Conservation (phyloP, 2,797 vertebrate genomes). For the Zenarchopterus dispar region DNA sequence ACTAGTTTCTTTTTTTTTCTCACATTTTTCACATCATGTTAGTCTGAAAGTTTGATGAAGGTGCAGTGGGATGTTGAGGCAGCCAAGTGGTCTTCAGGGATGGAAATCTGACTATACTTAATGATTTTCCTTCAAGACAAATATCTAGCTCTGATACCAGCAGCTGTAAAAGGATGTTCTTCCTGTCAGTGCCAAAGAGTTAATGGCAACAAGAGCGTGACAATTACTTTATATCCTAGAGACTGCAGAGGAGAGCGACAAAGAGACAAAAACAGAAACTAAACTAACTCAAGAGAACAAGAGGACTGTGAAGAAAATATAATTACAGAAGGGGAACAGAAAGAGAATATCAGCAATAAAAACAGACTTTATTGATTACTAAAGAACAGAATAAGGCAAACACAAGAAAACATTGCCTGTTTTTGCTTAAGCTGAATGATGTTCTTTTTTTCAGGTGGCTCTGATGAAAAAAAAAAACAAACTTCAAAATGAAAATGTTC, state of each 20-base stretch:
- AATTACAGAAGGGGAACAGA: too few relatives aligned
- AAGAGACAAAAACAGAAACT: too few relatives aligned
- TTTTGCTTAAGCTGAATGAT: not conserved
- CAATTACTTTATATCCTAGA: too few relatives aligned
- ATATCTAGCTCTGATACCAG: conserved; percentile 19
- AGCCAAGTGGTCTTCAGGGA: not conserved
- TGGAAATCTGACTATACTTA: not conserved
- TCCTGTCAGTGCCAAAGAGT: not conserved
- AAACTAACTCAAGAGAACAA: too few relatives aligned
- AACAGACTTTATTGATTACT: too few relatives aligned
- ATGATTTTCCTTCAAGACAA: conserved; percentile 34
- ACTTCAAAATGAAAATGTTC: not conserved
- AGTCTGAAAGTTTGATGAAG: too few relatives aligned
- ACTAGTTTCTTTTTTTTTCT: too few relatives aligned
- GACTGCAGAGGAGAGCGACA: too few relatives aligned
- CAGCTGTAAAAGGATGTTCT: conserved; percentile 39
- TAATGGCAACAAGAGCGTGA: too few relatives aligned
- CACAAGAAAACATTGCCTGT: not conserved
- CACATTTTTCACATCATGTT: not conserved
- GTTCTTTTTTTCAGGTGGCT: not conserved
- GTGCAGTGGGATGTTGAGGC: not conserved
- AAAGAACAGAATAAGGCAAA: too few relatives aligned
- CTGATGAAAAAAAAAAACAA: not conserved
- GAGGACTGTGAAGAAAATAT: too few relatives aligned
- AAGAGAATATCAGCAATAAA: too few relatives aligned